These are phyloP conservation scores for Parazoanthus darwini DNA, from an alignment of 92 coral and sea anemone species.

Conservation along the genomic window DNA sequence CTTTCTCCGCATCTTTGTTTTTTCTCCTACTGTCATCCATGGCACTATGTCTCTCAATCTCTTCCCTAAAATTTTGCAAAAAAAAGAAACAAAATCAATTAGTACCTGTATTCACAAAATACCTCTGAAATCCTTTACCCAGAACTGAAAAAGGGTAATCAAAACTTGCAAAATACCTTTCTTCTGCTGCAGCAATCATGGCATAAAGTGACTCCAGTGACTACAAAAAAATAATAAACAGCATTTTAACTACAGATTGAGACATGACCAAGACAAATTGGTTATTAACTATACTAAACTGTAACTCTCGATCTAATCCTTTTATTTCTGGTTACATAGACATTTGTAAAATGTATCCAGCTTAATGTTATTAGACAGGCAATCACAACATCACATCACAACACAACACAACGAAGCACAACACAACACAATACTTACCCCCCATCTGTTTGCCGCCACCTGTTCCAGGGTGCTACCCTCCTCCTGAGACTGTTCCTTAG, in stretches of 20 bases:
- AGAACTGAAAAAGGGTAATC: neutral
- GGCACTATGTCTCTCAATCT: constrained; percentile 36
- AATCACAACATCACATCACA: too few relatives aligned
- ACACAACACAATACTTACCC: constrained; percentile 51
- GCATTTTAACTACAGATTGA: too few relatives aligned
- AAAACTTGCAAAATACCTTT: constrained; percentile 52
- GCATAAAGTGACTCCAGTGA: constrained; percentile 73
- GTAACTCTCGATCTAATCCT: too few relatives aligned
- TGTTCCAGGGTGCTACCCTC: constrained; percentile 78
- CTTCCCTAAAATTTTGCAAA: constrained; percentile 40
- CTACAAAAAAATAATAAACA: constrained; percentile 45
- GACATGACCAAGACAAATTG: too few relatives aligned
- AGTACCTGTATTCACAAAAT: neutral
- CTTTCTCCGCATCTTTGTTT: constrained; percentile 18
- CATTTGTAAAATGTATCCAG: too few relatives aligned
- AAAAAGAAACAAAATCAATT: neutral
- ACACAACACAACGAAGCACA: neutral
- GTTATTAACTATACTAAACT: too few relatives aligned
- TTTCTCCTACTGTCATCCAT: constrained; percentile 14
- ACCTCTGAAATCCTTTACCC: too few relatives aligned
- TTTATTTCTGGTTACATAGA: too few relatives aligned
- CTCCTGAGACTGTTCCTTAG: constrained; percentile 83
- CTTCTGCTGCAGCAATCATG: constrained; percentile 76
- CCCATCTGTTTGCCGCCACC: constrained; percentile 87
- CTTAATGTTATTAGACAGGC: too few relatives aligned